phyloP scores from a whole-genome alignment of 2,113 vertebrate species.

The Pelobates fuscus region DNA sequence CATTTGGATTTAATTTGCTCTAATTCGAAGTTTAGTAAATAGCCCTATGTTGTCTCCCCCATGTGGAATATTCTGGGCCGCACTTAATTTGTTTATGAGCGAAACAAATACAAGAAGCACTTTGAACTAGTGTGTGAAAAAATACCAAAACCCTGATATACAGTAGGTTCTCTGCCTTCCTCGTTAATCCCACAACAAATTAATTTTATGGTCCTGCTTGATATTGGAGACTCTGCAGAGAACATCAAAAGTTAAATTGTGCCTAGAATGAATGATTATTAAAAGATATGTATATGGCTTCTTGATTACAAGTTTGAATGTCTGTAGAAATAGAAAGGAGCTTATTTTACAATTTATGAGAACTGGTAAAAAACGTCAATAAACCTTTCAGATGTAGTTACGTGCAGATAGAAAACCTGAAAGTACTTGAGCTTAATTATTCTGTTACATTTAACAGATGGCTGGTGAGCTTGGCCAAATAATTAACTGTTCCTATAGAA shows the following conservation, averaged over 20 bases:
- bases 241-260: conserved; percentile 37
- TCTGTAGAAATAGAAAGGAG: conserved; percentile 34
- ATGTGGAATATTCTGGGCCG: too few relatives aligned
- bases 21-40: too few relatives aligned
- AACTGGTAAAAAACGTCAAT: conserved; percentile 47
- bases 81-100: too few relatives aligned
- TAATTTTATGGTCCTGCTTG: conserved; percentile 28
- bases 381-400: conserved; percentile 44
- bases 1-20: too few relatives aligned
- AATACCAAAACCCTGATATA: conserved; percentile 6
- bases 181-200: conserved; percentile 39
- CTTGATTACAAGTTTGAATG: conserved; percentile 45
- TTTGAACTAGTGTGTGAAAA: too few relatives aligned
- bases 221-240: conserved; percentile 36
- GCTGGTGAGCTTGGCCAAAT: conserved; percentile 37
- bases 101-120: too few relatives aligned
- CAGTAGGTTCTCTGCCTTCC: conserved; percentile 5
- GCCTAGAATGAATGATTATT: conserved; percentile 45
- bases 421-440: conserved; percentile 1
- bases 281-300: conserved; percentile 46
- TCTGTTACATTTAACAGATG: conserved; percentile 49
- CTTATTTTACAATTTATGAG: conserved; percentile 50
- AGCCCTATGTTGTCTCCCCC: too few relatives aligned
- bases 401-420: conserved; percentile 37
- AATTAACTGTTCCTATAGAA: conserved; percentile 29